Percentiles rank a stretch among this genome's conserved stretches.
Conservation (phyloP, 2,888 invertebrate genomes). For the Zygogramma bicolorata region DNA sequence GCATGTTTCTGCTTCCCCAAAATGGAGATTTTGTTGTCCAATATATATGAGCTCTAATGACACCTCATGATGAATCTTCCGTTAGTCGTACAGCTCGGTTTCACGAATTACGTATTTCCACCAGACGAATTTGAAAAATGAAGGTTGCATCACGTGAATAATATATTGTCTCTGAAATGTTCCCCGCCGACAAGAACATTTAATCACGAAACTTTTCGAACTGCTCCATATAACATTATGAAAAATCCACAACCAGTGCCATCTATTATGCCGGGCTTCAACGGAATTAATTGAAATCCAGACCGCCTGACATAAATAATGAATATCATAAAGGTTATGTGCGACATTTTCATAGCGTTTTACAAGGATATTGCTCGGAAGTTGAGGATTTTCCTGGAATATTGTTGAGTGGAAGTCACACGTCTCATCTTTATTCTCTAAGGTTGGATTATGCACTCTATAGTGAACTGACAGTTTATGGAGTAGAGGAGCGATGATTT, state of each 20-base stretch:
- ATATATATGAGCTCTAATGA: too few species aligned
- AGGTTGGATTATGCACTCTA: background rate
- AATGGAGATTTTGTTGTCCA: too few species aligned
- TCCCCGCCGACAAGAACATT: conserved; percentile 1
- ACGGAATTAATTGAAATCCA: conserved; percentile 30
- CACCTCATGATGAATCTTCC: too few species aligned
- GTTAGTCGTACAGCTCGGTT: background rate
- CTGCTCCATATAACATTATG: conserved; percentile 20
- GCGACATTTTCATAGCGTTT: conserved; percentile 30
- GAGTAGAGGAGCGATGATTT: background rate
- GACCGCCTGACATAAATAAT: conserved; percentile 30
- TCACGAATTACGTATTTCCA: background rate
- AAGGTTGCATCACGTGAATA: conserved; percentile 6
- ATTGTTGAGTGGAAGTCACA: background rate
- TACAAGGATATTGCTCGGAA: conserved; percentile 24
- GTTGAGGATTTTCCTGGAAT: conserved; percentile 6
- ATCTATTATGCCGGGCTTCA: conserved; percentile 26
- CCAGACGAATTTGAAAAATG: background rate
- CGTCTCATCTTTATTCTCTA: background rate
- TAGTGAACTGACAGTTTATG: background rate
- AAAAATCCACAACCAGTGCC: conserved; percentile 26
- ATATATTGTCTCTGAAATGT: conserved; percentile 13
- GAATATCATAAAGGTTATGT: conserved; percentile 25
- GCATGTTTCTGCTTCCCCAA: too few species aligned
- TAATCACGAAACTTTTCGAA: conserved; percentile 22